phyloP scores from a whole-genome alignment of 2,797 vertebrate genomes.

The Ispidina lecontei region DNA sequence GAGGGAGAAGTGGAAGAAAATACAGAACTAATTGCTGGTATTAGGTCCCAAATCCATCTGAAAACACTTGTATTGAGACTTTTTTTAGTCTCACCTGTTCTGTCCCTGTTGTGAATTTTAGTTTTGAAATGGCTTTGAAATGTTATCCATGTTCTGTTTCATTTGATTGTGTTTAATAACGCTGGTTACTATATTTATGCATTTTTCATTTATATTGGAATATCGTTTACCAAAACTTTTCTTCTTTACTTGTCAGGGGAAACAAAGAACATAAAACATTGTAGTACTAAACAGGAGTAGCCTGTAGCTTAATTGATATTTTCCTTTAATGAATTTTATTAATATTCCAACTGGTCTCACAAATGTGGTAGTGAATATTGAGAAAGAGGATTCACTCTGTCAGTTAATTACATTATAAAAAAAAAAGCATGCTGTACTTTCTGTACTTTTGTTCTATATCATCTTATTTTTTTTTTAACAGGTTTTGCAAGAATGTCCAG shows the following conservation, averaged over 20 bases:
- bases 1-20: not conserved
- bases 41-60: not conserved
- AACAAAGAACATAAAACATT: not conserved
- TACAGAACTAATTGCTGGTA: not conserved
- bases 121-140: not conserved
- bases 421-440: not conserved
- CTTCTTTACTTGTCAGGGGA: not conserved
- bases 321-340: not conserved
- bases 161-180: not conserved
- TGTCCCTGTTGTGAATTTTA: not conserved
- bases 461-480: constrained; percentile 44
- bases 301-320: not conserved
- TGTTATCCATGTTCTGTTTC: not conserved
- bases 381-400: not conserved
- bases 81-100: not conserved
- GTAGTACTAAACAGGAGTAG: not conserved
- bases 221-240: not conserved
- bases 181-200: not conserved
- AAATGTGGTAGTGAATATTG: not conserved
- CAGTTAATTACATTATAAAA: not conserved
- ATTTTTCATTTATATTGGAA: not conserved
- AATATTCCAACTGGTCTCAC: not conserved
- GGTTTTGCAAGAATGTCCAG: constrained; percentile 85
- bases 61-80: not conserved
- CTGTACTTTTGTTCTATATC: not conserved